These are phyloP conservation scores for Himalopsyche tibetana DNA, from an alignment of 2,888 invertebrate genomes.

Conservation along the genomic window DNA sequence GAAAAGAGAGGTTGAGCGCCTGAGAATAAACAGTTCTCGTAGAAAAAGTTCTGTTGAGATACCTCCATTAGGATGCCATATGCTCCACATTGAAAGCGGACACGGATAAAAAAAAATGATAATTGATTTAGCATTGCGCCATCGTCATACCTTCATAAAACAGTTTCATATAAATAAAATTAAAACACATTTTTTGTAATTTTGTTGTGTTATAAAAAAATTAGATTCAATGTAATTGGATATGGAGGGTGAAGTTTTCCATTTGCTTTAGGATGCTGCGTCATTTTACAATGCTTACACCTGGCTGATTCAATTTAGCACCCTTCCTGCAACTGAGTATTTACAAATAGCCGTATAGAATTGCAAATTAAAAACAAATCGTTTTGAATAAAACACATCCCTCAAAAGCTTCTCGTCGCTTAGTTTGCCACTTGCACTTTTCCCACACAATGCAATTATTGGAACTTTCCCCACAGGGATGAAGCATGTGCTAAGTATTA, in stretches of 20 bases:
- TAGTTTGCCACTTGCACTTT: constrained; percentile 28
- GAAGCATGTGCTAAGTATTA: not conserved
- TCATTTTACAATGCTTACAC: constrained; percentile 53
- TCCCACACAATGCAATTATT: constrained; percentile 51
- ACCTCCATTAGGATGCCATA: too few species aligned
- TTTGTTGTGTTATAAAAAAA: too few species aligned
- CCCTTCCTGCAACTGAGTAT: constrained; percentile 43
- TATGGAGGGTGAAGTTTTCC: constrained; percentile 29
- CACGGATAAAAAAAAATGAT: too few species aligned
- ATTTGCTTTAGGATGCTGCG: constrained; percentile 47
- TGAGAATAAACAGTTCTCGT: too few species aligned
- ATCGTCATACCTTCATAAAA: too few species aligned
- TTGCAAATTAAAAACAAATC: constrained; percentile 63
- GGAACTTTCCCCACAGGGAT: not conserved
- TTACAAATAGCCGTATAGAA: constrained; percentile 57
- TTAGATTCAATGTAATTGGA: not conserved
- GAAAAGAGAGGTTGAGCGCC: too few species aligned
- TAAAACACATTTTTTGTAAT: too few species aligned
- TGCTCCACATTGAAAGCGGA: too few species aligned
- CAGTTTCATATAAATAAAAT: too few species aligned
- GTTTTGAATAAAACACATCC: constrained; percentile 48
- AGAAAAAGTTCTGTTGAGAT: too few species aligned
- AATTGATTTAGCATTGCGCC: too few species aligned
- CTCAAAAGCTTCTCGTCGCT: not conserved
- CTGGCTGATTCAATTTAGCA: constrained; percentile 54